phyloP scores from a whole-genome alignment of 1,140 invertebrate genomes.

The Philopotamus ludificatus region DNA sequence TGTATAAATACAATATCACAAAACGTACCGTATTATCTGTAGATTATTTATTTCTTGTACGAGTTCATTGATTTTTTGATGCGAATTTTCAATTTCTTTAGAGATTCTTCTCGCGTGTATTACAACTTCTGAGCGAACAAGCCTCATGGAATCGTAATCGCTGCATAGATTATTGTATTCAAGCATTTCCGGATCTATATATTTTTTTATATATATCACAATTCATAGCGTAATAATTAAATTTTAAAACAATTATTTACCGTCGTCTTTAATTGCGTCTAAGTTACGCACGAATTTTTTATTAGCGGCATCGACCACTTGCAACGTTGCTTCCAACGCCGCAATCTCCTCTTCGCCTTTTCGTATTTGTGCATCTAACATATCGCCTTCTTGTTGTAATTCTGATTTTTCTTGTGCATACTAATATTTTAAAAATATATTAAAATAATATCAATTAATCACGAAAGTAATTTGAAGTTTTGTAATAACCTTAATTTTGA shows the following conservation, averaged over 20 bases:
- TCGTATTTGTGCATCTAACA: slow-evolving; percentile 64
- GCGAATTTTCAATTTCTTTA: slow-evolving; percentile 11
- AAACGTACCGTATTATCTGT: slow-evolving; percentile 16
- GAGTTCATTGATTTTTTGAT: slow-evolving; percentile 14
- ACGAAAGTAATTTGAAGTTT: slow-evolving; percentile 8
- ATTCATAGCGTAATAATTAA: background rate
- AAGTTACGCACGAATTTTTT: slow-evolving; percentile 60
- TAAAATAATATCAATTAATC: slow-evolving; percentile 4
- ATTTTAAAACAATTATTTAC: slow-evolving; percentile 41
- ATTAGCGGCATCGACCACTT: slow-evolving; percentile 67
- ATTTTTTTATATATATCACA: background rate
- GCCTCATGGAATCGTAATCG: slow-evolving; percentile 13
- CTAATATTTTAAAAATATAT: slow-evolving; percentile 38
- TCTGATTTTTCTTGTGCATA: slow-evolving; percentile 67
- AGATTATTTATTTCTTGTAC: slow-evolving; percentile 16
- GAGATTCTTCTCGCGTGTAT: slow-evolving; percentile 6
- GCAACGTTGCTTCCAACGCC: slow-evolving; percentile 72
- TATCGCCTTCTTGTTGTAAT: slow-evolving; percentile 68
- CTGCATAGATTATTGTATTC: slow-evolving; percentile 22
- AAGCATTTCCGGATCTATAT: slow-evolving; percentile 31
- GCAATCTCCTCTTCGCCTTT: slow-evolving; percentile 69
- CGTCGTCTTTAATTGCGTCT: slow-evolving; percentile 53
- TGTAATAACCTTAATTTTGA: slow-evolving; percentile 61
- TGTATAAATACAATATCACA: background rate
- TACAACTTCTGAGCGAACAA: slow-evolving; percentile 17